Conservation (phyloP, 2,888 invertebrate genomes). For the Epinotia ramella region DNA sequence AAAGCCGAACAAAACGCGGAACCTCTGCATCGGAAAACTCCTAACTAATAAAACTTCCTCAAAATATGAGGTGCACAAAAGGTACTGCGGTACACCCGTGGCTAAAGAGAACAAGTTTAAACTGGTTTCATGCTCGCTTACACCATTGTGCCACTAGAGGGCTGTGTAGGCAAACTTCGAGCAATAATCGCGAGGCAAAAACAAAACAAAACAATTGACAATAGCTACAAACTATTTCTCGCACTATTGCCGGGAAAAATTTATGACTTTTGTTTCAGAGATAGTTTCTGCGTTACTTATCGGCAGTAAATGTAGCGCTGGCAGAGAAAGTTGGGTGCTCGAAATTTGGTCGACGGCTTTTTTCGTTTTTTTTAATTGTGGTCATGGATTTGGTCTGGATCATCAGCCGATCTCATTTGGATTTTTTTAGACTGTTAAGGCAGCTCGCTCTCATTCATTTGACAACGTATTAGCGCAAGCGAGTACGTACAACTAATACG, state of each 20-base stretch:
- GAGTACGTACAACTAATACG: no score
- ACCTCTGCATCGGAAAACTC: conserved; percentile 31
- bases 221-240: conserved; percentile 67
- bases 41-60: conserved; percentile 42
- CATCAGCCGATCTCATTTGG: no score
- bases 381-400: no score
- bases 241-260: conserved; percentile 70
- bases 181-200: conserved; percentile 47
- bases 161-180: conserved; percentile 35
- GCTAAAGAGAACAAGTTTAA: background rate
- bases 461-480: no score
- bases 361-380: no score
- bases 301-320: conserved; percentile 37
- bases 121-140: conserved; percentile 3
- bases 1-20: conserved; percentile 29
- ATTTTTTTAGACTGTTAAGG: no score
- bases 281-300: conserved; percentile 67
- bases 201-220: conserved; percentile 76
- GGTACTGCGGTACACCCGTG: conserved; percentile 3
- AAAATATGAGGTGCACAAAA: conserved; percentile 45
- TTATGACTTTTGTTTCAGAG: conserved; percentile 78
- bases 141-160: background rate
- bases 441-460: no score
- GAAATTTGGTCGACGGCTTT: background rate
- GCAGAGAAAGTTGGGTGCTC: conserved; percentile 7